Base-by-base conservation (phyloP, 2,797 vertebrate species). In the Argyrosomus regius region DNA sequence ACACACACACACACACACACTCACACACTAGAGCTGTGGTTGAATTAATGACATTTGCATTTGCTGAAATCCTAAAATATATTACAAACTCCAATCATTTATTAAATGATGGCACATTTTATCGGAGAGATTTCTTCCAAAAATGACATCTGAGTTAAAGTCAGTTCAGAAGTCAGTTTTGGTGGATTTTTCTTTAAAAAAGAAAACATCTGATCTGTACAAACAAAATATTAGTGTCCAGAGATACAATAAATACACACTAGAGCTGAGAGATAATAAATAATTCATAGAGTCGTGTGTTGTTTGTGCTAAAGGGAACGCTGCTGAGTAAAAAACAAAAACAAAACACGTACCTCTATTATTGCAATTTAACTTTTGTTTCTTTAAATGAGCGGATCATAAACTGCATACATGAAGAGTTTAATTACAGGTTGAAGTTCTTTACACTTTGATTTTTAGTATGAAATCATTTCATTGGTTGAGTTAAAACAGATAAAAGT, bases 231-330 rank as follows among this genome's bases (percentile, higher is more conserved):
- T 96, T 96, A 96, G 94, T 94, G 93, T 95, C 94, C 14, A 95
- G 60, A 94, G 95, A 95, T 93, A 94, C 95, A 96, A 97, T 97
- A 97, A 97, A 97, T 97, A 97, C 93, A 96, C 94, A 95, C 92
- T 71, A 71, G 31, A 93, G 88, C 91, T 83, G 90, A 94, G 87
- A 92, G 61, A 57, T 24, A 95, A 96, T 97, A 97, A 97, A 97
- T 96, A 96, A 96, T 67, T 62, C 72, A 72, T 14, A 45, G 65
- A 6, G 41, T 61, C 9, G 39, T 54, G 13, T 39, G 45, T 53
- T 67, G 22, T 56, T 75, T 45, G 43, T 65, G 61, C 8, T 39
- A 20, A 60, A 72, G 28, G 43, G 46, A 5, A 16, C 31, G 41
- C 26, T 22, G 50, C 56, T 31, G 49, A 18, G 48, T 39, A 20